A percentile compares a stretch with the other conserved stretches of the same genome.
These are phyloP conservation scores for Rhinoraja longicauda DNA, from an alignment of 2,797 vertebrate genomes.

Conservation along the genomic window DNA sequence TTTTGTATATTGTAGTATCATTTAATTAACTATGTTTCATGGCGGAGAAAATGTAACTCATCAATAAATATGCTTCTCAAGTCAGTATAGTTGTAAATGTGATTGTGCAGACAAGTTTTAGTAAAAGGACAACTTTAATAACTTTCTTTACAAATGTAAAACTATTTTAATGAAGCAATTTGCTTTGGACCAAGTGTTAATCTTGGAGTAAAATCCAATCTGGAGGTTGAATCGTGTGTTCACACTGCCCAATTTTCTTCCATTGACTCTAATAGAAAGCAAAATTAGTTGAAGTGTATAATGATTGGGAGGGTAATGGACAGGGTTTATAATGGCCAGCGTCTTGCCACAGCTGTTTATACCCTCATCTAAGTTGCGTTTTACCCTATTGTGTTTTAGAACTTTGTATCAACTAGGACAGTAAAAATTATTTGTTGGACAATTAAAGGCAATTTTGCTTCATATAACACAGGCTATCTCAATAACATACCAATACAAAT, in stretches of 20 bases:
- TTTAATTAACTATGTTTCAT: constrained; percentile 11
- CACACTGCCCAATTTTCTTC: neutral
- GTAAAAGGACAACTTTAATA: neutral
- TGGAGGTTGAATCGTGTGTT: neutral
- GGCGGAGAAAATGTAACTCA: constrained; percentile 15
- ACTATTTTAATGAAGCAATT: neutral
- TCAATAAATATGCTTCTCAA: neutral
- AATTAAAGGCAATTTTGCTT: neutral
- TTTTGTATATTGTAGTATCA: constrained; percentile 33
- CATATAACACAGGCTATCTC: neutral
- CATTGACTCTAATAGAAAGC: neutral
- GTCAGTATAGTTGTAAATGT: constrained; percentile 29
- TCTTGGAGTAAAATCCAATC: neutral
- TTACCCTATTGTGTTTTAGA: neutral
- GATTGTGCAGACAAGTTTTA: constrained; percentile 9
- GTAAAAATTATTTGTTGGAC: neutral
- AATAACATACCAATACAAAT: neutral
- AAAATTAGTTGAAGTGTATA: neutral
- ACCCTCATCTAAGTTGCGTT: neutral
- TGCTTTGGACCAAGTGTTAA: neutral
- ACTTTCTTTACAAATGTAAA: constrained; percentile 12
- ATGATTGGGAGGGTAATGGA: too few relatives aligned
- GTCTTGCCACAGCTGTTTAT: neutral
- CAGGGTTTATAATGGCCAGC: neutral
- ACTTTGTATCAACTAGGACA: neutral